Base-by-base conservation (phyloP, 1,140 invertebrate species). In the Campoletis sonorensis region DNA sequence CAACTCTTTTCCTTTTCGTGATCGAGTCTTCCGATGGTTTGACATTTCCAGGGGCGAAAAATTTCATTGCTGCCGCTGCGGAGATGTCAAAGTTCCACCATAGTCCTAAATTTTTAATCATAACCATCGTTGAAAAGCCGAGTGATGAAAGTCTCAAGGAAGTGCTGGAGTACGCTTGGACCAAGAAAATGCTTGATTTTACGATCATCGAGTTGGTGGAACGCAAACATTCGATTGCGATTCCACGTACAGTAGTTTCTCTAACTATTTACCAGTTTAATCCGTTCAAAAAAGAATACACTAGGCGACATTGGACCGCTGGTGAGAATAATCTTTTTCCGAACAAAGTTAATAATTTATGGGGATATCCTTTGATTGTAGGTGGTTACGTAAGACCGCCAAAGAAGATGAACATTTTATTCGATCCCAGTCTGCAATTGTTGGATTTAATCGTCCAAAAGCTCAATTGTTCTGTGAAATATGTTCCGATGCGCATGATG, bases 121-220 rank as follows among this genome's bases (percentile, higher is more conserved):
- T 80, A 15, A 27, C 37, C 15, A 11, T 72, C 11, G 58, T 79
- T n/a, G n/a, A 13, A 21, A 33, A 40, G 18, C 45, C 21, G 1
- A 72, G 33, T 11, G 45, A 78, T 16, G 37, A 45, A n/a, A n/a
- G n/a, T 26, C 23, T 80, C 21, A 51, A 80, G 4, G 23, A 61
- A 8, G 26, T 83, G 27, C 72, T 83, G 54, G n/a, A 67, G 58
- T 77, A 83, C 27, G 58, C 72, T 49, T 83, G 82, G 82, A 30
- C 76, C 4, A 45, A 80, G 45, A 72, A 81, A 64, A 80, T 83
- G 67, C 26, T 79, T 4, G 79, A 80, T 58, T 33, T 83, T 23
- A 73, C 79, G n/a, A 64, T 83, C 15, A 45, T 83, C 40, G 79
- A 83, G 45, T 21, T 83, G 18, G 3, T 40, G n/a, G 13, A 67